Base-by-base conservation (phyloP, 2,888 invertebrate species). In the Dioctria rufipes region DNA sequence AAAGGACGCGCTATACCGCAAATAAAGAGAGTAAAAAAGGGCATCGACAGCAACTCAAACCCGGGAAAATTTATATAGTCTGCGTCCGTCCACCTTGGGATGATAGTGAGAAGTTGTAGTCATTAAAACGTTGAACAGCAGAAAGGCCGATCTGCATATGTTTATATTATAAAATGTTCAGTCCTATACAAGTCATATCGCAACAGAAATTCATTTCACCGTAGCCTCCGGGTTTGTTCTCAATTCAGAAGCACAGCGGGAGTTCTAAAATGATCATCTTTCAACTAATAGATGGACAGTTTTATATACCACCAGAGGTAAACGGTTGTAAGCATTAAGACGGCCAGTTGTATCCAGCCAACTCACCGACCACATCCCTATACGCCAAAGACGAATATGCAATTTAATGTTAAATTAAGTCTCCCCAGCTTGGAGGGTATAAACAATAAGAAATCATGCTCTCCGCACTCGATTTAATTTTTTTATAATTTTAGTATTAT, bases 201-300 rank as follows among this genome's bases (percentile, higher is more conserved):
- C 61, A 78, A 51, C 78, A 86, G 88, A 88, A 89, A 88, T 88
- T 87, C 89, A 89, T 89, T 89, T 89, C 87, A 91, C 91, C 91
- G 92, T 92, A 91, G 92, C 92, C 92, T 91, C 91, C 90, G 92
- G 92, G 92, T 91, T 92, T 92, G 91, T 92, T 92, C 92, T 92
- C 92, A 92, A 92, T 92, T 92, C 92, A 92, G 92, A 91, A 92
- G 92, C 92, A 91, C 92, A 92, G 92, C 92, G 91, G 92, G 92
- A 90, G 92, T 92, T 88, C 88, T 88, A 88, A 88, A 88, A 88
- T 88, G 87, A 88, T 88, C 88, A 86, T 85, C 85, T 85, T 83
- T 85, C 84, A 85, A 83, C 84, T 85, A 86, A 86, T 86, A 85
- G 85, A 85, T 85, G 85, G 84, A 86, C 84, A 83, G 78, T 81